A percentile compares a stretch with the other conserved stretches of the same genome.
phyloP scores from a whole-genome alignment of 2,113 vertebrate species.

The Bungarus multicinctus region DNA sequence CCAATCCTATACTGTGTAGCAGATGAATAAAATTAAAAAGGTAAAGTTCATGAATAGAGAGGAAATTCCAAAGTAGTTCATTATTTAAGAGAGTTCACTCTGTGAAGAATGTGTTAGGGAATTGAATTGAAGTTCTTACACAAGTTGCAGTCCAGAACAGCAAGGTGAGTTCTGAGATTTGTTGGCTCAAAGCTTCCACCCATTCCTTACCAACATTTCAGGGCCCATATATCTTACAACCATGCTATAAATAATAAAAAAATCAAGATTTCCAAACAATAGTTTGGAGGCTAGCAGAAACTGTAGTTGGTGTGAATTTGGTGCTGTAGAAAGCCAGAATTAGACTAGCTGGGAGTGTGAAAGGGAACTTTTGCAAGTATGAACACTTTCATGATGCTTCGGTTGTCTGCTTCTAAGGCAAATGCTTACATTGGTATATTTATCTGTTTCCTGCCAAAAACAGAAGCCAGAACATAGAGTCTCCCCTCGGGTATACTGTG shows the following conservation, averaged over 20 bases:
- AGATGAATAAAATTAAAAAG: neutral
- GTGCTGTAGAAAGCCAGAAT: no score
- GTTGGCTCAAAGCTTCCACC: neutral
- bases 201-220: neutral
- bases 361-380: neutral
- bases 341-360: neutral
- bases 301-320: neutral
- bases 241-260: neutral
- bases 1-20: neutral
- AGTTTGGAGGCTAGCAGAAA: neutral
- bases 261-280: neutral
- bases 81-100: no score
- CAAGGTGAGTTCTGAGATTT: neutral
- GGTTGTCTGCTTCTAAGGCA: neutral
- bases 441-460: constrained; percentile 78
- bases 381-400: neutral
- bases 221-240: neutral
- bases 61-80: neutral
- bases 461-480: constrained; percentile 92
- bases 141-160: neutral
- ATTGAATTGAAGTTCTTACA: neutral
- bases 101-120: neutral
- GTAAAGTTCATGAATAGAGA: neutral
- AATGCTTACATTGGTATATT: constrained; percentile 79
- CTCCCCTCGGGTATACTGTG: constrained; percentile 78